These are phyloP conservation scores for Rhodophaea formosa DNA, from an alignment of 2,888 invertebrate species.

Conservation along the genomic window DNA sequence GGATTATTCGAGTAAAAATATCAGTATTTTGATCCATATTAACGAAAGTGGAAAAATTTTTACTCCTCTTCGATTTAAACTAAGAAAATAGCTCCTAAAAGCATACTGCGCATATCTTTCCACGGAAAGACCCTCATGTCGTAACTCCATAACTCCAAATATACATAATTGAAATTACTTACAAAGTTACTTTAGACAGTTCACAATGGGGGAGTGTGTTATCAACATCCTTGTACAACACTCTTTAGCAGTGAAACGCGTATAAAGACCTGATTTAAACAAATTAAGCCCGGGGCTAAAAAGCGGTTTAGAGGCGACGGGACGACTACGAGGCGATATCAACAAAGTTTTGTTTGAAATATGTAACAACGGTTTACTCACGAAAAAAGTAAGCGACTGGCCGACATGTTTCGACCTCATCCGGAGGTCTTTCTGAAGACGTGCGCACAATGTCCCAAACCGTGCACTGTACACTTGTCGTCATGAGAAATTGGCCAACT, in stretches of 20 bases:
- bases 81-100: not conserved
- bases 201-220: constrained; percentile 11
- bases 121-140: not conserved
- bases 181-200: constrained; percentile 16
- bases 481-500: no score
- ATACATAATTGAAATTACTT: constrained; percentile 17
- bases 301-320: not conserved
- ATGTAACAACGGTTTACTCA: no score
- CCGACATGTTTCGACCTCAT: no score
- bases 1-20: no score
- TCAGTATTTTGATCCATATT: no score
- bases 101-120: not conserved
- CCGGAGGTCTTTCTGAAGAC: no score
- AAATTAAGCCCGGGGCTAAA: constrained; percentile 49
- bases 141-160: constrained; percentile 10
- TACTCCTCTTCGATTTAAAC: no score
- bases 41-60: no score
- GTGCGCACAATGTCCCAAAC: no score
- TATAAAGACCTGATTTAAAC: constrained; percentile 46
- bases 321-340: not conserved
- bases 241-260: constrained; percentile 9
- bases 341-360: no score
- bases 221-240: constrained; percentile 10
- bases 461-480: no score
- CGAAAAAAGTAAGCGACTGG: no score